phyloP scores from a whole-genome alignment of 2,888 invertebrate species.

The Ischnura elegans region DNA sequence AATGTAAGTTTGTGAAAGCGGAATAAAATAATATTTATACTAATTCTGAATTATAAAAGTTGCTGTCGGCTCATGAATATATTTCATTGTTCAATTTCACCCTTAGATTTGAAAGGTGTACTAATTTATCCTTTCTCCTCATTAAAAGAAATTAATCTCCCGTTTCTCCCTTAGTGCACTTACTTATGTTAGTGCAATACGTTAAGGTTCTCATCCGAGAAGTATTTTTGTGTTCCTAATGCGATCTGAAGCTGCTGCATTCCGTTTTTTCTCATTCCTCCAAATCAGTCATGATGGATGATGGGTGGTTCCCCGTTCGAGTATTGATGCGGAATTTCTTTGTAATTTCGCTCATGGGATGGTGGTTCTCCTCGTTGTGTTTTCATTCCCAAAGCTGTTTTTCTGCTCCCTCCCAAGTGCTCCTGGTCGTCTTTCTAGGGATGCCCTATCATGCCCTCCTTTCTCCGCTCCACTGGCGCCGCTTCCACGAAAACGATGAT shows the following conservation, averaged over 20 bases:
- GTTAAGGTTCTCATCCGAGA: too few relatives aligned
- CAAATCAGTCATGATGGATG: slow-evolving; percentile 18
- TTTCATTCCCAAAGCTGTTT: neutral
- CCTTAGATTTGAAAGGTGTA: too few relatives aligned
- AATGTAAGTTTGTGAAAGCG: too few relatives aligned
- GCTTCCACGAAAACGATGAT: neutral
- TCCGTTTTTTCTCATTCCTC: neutral
- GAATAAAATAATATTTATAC: too few relatives aligned
- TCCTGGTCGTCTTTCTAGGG: neutral
- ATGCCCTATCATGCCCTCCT: neutral
- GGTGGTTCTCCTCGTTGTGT: slow-evolving; percentile 5
- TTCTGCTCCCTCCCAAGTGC: neutral
- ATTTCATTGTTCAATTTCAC: too few relatives aligned
- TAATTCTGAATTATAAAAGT: too few relatives aligned
- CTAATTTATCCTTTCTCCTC: too few relatives aligned
- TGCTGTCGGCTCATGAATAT: too few relatives aligned
- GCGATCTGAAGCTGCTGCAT: neutral
- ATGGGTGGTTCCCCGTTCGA: neutral
- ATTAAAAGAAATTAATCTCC: too few relatives aligned
- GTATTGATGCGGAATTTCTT: neutral
- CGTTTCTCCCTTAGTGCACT: too few relatives aligned
- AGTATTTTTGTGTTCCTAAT: too few relatives aligned
- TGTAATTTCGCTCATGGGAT: neutral
- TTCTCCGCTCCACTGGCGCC: neutral
- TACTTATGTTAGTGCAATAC: too few relatives aligned